Evolutionary conservation across 2,113 vertebrate genomes (phyloP), one percentile per base, ranked within the genome.

Genomic region (Ochotona curzoniae): DNA sequence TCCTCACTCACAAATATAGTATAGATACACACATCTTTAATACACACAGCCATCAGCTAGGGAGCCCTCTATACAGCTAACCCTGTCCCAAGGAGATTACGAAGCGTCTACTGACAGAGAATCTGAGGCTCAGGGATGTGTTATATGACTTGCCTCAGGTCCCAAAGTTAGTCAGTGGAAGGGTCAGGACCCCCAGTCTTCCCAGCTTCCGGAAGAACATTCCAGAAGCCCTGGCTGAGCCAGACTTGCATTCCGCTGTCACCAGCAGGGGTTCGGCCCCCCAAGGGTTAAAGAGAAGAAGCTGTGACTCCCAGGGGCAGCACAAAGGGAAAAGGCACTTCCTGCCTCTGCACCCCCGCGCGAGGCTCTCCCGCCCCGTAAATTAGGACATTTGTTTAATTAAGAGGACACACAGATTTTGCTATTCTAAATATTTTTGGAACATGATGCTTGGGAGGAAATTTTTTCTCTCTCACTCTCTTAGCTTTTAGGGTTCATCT

Each of bases 371-470:
- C 78, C 92, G 76, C 95, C 96, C 96, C 90, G 96, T 95, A 96
- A 97, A 97, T 96, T 93, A 51, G 38, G 81, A 95, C 61, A 4
- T 95, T 97, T 96, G 96, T 87, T 86, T 83, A 96, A 96, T 89
- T 93, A 96, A 95, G 89, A 89, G 17, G 92, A 91, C 30, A 76
- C 67, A 95, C 85, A 92, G 85, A 93, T 91, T 95, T 95, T 96
- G 86, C 82, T 97, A 95, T 96, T 96, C 96, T 97, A 97, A 93
- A 10, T 8, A 95, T 95, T 97, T 89, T 91, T 96, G 94, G 97
- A 95, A 97, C 96, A 90, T 47, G 95, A 96, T 93, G 96, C 87
- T 95, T 15, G 66, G 70, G 82, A 96, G 93, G 94, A 96, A 95
- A 74, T 26, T 75, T 73, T 63, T 76, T 63, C 47, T 51, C 64